Percentiles rank a stretch among this genome's conserved stretches.
These are phyloP conservation scores for Apis dorsata DNA, from an alignment of 1,140 invertebrate species.

Conservation along the genomic window DNA sequence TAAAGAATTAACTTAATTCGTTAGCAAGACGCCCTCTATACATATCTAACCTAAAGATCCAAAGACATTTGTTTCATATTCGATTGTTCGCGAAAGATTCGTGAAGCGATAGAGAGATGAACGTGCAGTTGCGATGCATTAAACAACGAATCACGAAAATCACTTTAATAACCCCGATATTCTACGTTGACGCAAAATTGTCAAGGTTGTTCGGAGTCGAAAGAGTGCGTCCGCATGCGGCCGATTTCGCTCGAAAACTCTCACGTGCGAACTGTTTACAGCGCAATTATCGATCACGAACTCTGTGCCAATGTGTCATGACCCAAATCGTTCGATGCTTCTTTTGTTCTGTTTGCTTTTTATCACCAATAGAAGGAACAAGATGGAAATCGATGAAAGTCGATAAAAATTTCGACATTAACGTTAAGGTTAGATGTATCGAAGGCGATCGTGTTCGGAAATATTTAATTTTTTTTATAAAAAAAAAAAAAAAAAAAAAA, in stretches of 20 bases:
- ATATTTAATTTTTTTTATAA: neutral
- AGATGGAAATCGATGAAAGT: neutral
- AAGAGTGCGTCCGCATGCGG: neutral
- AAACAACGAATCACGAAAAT: neutral
- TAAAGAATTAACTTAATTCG: too few species aligned
- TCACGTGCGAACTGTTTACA: slow-evolving; percentile 5
- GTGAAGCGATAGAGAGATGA: too few species aligned
- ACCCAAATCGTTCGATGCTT: slow-evolving; percentile 7
- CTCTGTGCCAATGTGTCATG: neutral
- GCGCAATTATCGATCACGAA: neutral
- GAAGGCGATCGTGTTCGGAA: neutral
- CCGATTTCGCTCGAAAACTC: neutral
- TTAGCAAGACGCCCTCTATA: too few species aligned
- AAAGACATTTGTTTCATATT: neutral
- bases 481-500: too few species aligned
- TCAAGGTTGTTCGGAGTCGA: neutral
- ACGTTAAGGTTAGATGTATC: neutral
- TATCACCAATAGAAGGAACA: neutral
- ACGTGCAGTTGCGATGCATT: neutral
- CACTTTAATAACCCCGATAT: neutral
- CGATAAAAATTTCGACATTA: too few species aligned
- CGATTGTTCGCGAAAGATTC: neutral
- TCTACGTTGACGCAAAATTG: slow-evolving; percentile 3
- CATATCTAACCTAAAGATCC: too few species aligned
- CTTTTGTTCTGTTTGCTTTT: neutral